These are phyloP conservation scores for Galeopsomyia nigrocyanea DNA, from an alignment of 2,888 invertebrate species.

Conservation along the genomic window DNA sequence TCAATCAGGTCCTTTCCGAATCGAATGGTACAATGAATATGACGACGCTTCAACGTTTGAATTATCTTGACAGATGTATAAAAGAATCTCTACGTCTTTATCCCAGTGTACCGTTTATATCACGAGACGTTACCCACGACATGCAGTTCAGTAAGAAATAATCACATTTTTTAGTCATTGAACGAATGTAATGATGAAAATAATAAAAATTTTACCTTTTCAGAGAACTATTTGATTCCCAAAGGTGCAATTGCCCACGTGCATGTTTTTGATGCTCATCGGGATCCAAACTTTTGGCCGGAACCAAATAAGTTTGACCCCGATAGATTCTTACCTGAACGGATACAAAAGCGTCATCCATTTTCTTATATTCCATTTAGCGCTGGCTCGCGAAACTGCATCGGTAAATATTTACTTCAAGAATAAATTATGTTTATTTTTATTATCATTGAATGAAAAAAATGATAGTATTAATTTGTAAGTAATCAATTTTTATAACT, in stretches of 20 bases:
- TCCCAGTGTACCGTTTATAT: constrained; percentile 78
- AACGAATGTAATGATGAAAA: neutral
- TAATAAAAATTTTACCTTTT: neutral
- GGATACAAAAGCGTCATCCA: constrained; percentile 70
- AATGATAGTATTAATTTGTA: neutral
- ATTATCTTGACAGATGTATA: constrained; percentile 78
- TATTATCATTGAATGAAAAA: neutral
- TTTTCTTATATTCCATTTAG: constrained; percentile 79
- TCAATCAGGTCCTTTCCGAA: constrained; percentile 69
- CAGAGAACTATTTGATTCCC: constrained; percentile 72
- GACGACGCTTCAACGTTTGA: constrained; percentile 75
- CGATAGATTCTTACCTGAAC: constrained; percentile 77
- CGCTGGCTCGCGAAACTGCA: constrained; percentile 79
- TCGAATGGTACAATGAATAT: constrained; percentile 69
- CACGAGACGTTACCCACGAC: constrained; percentile 72
- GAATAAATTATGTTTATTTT: neutral
- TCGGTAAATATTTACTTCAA: constrained; percentile 70
- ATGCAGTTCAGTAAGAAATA: constrained; percentile 60
- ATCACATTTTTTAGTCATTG: neutral
- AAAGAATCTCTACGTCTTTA: constrained; percentile 78
- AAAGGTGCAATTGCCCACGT: constrained; percentile 71
- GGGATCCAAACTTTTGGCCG: constrained; percentile 74
- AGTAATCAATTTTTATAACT: too few species aligned
- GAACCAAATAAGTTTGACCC: constrained; percentile 77
- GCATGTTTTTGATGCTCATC: constrained; percentile 76